Percentiles rank a stretch among this genome's conserved stretches.
These are phyloP conservation scores for Cryptotis parvus DNA, from an alignment of 2,113 vertebrate genomes.

Conservation along the genomic window DNA sequence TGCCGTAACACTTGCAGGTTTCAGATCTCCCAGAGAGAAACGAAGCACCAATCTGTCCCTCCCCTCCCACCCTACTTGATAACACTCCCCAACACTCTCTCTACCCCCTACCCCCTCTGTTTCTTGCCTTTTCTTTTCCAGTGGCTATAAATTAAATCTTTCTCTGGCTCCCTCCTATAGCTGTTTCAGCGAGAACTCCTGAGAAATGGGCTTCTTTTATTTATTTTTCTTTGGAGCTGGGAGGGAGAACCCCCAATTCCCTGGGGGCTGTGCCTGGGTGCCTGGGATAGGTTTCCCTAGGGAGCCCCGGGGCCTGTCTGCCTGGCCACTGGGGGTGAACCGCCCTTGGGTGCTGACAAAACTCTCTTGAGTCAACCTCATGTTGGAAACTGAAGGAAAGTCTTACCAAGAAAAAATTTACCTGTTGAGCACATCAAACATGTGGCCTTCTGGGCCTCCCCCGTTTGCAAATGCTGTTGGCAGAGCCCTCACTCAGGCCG, in stretches of 20 bases:
- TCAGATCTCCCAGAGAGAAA: conserved; percentile 81
- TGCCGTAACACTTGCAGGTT: conserved; percentile 82
- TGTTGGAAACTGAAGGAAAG: neutral
- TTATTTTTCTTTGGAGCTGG: neutral
- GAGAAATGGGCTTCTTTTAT: neutral
- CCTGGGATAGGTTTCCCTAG: fast-evolving
- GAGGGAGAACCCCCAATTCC: neutral
- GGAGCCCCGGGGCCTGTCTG: neutral
- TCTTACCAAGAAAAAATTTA: fast-evolving
- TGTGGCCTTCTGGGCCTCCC: fast-evolving
- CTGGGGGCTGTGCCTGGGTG: neutral
- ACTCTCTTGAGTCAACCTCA: neutral
- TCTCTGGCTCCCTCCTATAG: neutral
- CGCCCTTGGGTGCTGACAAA: fast-evolving
- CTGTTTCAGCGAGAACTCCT: neutral
- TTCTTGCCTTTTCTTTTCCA: neutral
- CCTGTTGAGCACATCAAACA: neutral
- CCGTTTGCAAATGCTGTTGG: fast-evolving
- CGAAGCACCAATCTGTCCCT: neutral
- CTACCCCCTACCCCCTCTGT: neutral
- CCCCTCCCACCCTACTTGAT: neutral
- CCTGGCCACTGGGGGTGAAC: neutral
- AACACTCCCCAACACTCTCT: neutral
- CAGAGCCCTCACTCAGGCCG: fast-evolving
- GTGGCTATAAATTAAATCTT: conserved; percentile 4